Evolutionary conservation across 2,113 vertebrate genomes (phyloP), one percentile per base, ranked within the genome.

Genomic region (Delphinapterus leucas): DNA sequence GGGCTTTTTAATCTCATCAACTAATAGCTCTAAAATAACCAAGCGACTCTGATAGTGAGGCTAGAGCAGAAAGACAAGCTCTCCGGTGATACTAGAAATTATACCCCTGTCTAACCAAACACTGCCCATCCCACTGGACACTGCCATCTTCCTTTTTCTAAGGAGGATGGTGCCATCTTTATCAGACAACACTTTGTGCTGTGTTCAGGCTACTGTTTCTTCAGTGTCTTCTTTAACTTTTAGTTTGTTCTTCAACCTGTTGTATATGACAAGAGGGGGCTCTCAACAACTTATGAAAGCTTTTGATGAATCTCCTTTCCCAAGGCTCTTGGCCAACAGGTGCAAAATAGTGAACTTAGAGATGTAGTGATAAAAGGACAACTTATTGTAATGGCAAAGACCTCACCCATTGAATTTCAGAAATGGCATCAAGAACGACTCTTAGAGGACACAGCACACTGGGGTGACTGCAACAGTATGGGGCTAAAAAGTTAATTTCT

Each of bases 401-500:
- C 3, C 44, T 96, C 33, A 3, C 20, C 2, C 13, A 47, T 0
- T 63, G 26, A 15, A 17, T 58, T 67, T 85, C 41, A 76, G 61
- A 90, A 88, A 67, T 28, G 88, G 67, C 41, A 31, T 83, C 58
- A 41, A 13, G n/a, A 95, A 76, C 9, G 36, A 13, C 11, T n/a
- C 44, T n/a, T 26, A n/a, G 38, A 79, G 14, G 4, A 15, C 41
- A 31, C 31, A 70, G 93, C 93, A 41, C 33, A 20, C 0, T 76
- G 58, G 38, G 79, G 3, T 11, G 77, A 21, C 58, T 91, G 36
- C 63, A 90, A 44, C 4, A 28, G 11, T 18, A 4, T 82, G 49
- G 95, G 93, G 10, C 21, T 90, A 41, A 6, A 33, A 84, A 82
- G 94, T 91, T 98, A 82, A 85, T 88, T 97, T 65, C 8, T 55